These are phyloP conservation scores for Blastobasis lacticolella DNA, from an alignment of 2,888 invertebrate genomes.

Conservation along the genomic window DNA sequence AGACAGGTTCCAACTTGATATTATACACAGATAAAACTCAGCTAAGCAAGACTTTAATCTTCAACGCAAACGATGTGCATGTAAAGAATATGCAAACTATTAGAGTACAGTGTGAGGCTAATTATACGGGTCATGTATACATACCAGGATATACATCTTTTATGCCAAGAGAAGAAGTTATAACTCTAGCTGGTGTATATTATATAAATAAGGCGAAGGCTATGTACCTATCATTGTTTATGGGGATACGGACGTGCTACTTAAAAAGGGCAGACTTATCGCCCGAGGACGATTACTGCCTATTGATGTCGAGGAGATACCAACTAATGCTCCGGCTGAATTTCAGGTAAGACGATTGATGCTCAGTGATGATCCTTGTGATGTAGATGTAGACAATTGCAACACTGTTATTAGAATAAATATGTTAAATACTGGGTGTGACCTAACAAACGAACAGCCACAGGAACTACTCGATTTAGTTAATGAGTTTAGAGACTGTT, in stretches of 20 bases:
- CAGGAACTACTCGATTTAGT: neutral
- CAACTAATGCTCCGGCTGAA: neutral
- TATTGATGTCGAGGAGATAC: neutral
- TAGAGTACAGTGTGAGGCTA: neutral
- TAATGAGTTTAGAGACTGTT: slow-evolving; percentile 9
- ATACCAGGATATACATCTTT: neutral
- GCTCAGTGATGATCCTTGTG: neutral
- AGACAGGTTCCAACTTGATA: neutral
- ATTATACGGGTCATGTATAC: neutral
- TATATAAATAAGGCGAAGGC: neutral
- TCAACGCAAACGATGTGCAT: neutral
- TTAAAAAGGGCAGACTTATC: neutral
- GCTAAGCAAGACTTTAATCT: neutral
- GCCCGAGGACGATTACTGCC: neutral
- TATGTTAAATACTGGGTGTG: neutral
- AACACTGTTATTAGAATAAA: neutral
- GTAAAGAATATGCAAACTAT: neutral
- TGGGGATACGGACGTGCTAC: too few species aligned
- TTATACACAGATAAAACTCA: slow-evolving; percentile 1
- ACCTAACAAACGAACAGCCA: neutral
- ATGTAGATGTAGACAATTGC: neutral
- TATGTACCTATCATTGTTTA: neutral
- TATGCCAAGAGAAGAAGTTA: neutral
- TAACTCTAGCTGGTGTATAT: neutral
- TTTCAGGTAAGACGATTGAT: neutral